Base-by-base conservation (phyloP, 1,140 invertebrate species). In the Saccostrea glomerata region DNA sequence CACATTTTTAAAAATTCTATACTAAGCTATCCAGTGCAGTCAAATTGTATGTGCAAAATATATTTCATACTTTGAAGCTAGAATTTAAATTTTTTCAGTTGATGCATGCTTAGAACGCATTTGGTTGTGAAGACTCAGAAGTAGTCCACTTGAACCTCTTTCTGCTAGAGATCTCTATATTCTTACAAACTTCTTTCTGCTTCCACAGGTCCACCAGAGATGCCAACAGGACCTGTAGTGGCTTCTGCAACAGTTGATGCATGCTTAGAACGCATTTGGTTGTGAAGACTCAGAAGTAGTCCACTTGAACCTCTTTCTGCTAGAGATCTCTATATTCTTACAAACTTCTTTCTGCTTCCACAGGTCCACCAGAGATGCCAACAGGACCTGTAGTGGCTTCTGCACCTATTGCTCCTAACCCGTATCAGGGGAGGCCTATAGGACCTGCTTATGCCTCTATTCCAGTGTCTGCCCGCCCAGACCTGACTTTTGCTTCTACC, bases 371-470 rank as follows among this genome's bases (percentile, higher is more conserved):
- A 85, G 25, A 36, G 30, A 54, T 85, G 54, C 90, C 85, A 84
- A 55, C 88, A 91, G 89, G 89, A 88, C 86, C 88, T 83, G 23
- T 77, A 47, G 25, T 84, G 86, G 87, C 84, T 82, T 55, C 88
- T 83, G 63, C 89, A 66, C 87, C 84, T 87, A 70, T 90, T 82
- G 88, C 89, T 54, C 66, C 90, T 47, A 90, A 87, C 66, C 87
- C 88, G 30, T 91, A 89, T 88, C 91, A 92, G 66, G 88, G 89
- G 40, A 63, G 90, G 83, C 89, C 85, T 36, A 89, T 89, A 55
- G 89, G 89, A 86, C 86, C 89, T 85, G 87, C 88, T 82, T 86
- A 86, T 55, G 83, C 70, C 77, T 83, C 89, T 86, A 84, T 88
- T 56, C 77, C 90, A 77, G 73, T 89, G 54, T 63, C 82, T 83